phyloP scores from a whole-genome alignment of 2,888 invertebrate genomes.

The Idaea aversata region DNA sequence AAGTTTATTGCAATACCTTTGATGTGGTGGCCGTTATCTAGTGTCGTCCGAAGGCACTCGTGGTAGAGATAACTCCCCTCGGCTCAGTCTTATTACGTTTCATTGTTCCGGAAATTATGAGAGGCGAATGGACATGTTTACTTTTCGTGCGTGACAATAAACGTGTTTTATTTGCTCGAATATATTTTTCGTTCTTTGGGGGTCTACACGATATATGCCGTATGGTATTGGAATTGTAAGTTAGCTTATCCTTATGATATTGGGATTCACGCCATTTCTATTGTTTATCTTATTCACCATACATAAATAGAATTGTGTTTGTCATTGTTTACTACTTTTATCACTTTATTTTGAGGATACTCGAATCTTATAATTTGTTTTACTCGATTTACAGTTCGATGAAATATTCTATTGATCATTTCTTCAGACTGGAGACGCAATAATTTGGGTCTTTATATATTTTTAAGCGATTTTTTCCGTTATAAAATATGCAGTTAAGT shows the following conservation, averaged over 20 bases:
- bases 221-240: conserved; percentile 4
- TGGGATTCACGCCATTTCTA: neutral
- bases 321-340: neutral
- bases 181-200: conserved; percentile 20
- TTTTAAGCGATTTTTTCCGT: too few species aligned
- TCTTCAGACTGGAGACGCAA: too few species aligned
- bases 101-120: conserved; percentile 67
- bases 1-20: conserved; percentile 66
- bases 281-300: neutral
- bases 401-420: too few species aligned
- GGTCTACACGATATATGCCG: conserved; percentile 1
- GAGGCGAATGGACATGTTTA: conserved; percentile 65
- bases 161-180: conserved; percentile 48
- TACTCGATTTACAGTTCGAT: neutral
- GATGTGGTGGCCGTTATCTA: conserved; percentile 67
- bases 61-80: conserved; percentile 56
- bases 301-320: neutral
- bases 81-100: conserved; percentile 51
- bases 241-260: neutral
- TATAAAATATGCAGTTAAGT: too few species aligned
- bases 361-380: neutral
- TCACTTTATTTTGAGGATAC: neutral
- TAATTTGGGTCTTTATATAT: too few species aligned
- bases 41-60: conserved; percentile 47
- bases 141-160: conserved; percentile 65